Conservation (phyloP, 2,888 invertebrate species). For the Taphrorychus bicolor region DNA sequence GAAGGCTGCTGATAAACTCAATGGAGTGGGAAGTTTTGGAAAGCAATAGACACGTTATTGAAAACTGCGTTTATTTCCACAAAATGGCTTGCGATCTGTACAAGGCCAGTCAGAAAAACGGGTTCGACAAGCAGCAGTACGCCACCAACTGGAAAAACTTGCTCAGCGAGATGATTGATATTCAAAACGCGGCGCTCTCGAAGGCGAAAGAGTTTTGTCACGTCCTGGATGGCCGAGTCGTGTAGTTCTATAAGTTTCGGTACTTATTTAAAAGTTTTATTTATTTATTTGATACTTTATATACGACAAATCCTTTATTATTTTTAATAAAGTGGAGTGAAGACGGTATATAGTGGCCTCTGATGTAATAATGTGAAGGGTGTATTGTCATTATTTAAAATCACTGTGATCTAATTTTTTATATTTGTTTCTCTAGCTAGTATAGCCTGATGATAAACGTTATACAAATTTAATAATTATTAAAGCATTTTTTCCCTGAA, state of each 20-base stretch:
- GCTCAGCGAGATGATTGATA: conserved; percentile 54
- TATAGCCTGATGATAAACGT: too few relatives aligned
- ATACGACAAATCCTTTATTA: conserved; percentile 15
- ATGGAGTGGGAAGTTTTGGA: conserved; percentile 72
- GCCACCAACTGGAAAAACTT: conserved; percentile 54
- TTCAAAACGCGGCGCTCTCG: conserved; percentile 53
- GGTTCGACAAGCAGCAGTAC: conserved; percentile 81
- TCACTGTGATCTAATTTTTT: too few relatives aligned
- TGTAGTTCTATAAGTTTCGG: conserved; percentile 10
- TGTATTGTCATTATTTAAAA: too few relatives aligned
- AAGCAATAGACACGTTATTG: conserved; percentile 81
- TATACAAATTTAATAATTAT: too few relatives aligned
- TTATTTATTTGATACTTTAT: conserved; percentile 31
- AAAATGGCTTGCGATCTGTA: conserved; percentile 79
- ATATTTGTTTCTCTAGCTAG: too few relatives aligned
- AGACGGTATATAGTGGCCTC: not conserved
- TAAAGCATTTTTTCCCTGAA: too few relatives aligned
- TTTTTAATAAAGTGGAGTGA: conserved; percentile 20
- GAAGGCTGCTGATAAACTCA: conserved; percentile 44
- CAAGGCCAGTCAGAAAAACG: conserved; percentile 83
- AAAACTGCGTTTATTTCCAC: conserved; percentile 75
- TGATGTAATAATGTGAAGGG: not conserved
- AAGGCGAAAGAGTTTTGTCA: conserved; percentile 54
- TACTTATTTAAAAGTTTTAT: conserved; percentile 27
- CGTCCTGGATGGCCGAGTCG: conserved; percentile 47